A percentile compares a stretch with the other conserved stretches of the same genome.
phyloP scores from a whole-genome alignment of 2,888 invertebrate genomes.

The Patella depressa region DNA sequence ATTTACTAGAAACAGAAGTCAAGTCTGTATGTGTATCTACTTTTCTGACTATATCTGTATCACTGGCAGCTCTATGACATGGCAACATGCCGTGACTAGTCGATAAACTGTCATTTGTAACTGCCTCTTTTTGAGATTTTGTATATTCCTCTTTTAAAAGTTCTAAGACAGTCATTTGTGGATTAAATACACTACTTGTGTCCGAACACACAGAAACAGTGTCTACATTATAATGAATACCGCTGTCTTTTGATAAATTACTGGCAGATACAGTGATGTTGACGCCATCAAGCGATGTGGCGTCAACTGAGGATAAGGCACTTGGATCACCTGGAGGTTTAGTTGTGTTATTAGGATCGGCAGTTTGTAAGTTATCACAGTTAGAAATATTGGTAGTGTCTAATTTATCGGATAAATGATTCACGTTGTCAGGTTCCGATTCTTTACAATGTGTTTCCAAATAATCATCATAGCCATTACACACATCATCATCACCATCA shows the following conservation, averaged over 20 bases:
- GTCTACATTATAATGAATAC: not conserved
- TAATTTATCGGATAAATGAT: not conserved
- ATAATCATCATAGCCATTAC: constrained; percentile 55
- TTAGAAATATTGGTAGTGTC: not conserved
- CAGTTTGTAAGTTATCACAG: not conserved
- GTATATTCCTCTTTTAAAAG: constrained; percentile 58
- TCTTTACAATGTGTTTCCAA: constrained; percentile 33
- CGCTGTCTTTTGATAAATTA: constrained; percentile 17
- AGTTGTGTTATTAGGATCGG: not conserved
- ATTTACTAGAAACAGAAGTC: not conserved
- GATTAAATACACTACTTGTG: not conserved
- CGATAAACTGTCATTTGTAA: not conserved
- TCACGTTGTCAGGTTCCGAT: not conserved
- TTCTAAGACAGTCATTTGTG: constrained; percentile 56
- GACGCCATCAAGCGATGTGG: constrained; percentile 25
- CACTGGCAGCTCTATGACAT: constrained; percentile 50
- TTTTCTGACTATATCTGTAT: constrained; percentile 51
- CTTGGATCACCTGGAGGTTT: constrained; percentile 1
- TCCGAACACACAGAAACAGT: not conserved
- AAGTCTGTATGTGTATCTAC: constrained; percentile 20
- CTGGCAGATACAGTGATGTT: constrained; percentile 19
- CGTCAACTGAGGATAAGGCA: not conserved
- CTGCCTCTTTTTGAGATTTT: constrained; percentile 18
- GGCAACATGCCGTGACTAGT: constrained; percentile 15
- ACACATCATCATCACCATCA: constrained; percentile 52